Conservation (phyloP, 2,113 vertebrate species). For the zebrafish (Danio rerio) region GRCz12tu NC_133181.1:24737501-24738000, state of each 20-base stretch:
- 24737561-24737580: slow-evolving; percentile 67
- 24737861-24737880: background rate
- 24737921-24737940: slow-evolving; percentile 20
- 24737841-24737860: slow-evolving; percentile 15
- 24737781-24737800: background rate
- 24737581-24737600: slow-evolving; percentile 66
- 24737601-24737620: slow-evolving; percentile 34
- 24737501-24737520: slow-evolving; percentile 63
- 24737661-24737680: slow-evolving; percentile 66
- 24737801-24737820: slow-evolving; percentile 26
- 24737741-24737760: slow-evolving; percentile 10
- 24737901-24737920: slow-evolving; percentile 10
- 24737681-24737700: slow-evolving; percentile 30
- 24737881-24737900: background rate
- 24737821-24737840: slow-evolving; percentile 8
- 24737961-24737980: slow-evolving; percentile 40
- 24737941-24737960: slow-evolving; percentile 16
- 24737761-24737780: slow-evolving; percentile 2
- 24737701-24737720: slow-evolving; percentile 46
- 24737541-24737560: slow-evolving; percentile 61
- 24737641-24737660: slow-evolving; percentile 1
- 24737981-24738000: background rate
- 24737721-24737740: slow-evolving; percentile 34
- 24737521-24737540: slow-evolving; percentile 55
- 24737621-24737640: slow-evolving; percentile 31